Conservation (phyloP, 1,140 invertebrate species). For the Andricus grossulariae region DNA sequence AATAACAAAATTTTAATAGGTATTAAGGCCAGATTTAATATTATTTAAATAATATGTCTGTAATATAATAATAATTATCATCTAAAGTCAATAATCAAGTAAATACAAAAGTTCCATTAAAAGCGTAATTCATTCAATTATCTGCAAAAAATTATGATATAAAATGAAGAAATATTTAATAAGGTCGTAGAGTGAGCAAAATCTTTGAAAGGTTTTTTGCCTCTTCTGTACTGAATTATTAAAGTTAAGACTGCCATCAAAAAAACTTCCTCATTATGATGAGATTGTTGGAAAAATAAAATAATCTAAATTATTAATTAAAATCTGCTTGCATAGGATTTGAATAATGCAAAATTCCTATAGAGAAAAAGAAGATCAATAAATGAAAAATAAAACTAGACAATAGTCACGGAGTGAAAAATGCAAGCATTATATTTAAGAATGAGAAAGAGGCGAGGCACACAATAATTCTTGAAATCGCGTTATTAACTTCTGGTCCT, state of each 20-base stretch:
- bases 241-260: neutral
- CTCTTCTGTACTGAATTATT: neutral
- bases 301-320: neutral
- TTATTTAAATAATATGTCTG: too few species aligned
- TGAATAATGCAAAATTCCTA: neutral
- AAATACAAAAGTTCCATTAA: too few species aligned
- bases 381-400: neutral
- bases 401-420: conserved; percentile 17
- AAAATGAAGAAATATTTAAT: too few species aligned
- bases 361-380: neutral
- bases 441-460: conserved; percentile 14
- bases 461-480: conserved; percentile 23
- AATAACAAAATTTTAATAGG: too few species aligned
- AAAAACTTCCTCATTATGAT: neutral
- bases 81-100: too few species aligned
- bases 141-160: too few species aligned
- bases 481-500: conserved; percentile 16
- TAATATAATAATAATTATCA: too few species aligned
- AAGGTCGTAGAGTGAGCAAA: neutral
- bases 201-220: neutral
- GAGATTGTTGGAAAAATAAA: too few species aligned
- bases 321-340: neutral
- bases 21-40: too few species aligned
- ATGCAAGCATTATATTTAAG: conserved; percentile 27
- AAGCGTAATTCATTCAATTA: too few species aligned